These are phyloP conservation scores for Drepanosiphum platanoidis DNA, from an alignment of 2,888 invertebrate genomes.

Conservation along the genomic window DNA sequence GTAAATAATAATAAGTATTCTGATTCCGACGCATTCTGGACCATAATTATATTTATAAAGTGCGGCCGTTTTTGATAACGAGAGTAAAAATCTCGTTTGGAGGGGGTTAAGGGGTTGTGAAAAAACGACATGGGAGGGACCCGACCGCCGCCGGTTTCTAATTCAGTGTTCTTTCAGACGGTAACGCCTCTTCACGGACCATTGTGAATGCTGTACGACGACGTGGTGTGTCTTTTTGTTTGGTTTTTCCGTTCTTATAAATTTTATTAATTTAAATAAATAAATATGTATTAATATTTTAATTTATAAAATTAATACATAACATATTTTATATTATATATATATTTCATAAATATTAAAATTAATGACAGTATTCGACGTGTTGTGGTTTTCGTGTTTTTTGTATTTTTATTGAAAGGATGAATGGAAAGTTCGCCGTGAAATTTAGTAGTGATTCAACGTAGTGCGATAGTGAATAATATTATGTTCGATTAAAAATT, in stretches of 20 bases:
- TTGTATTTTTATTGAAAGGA: not conserved
- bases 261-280: constrained; percentile 14
- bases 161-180: constrained; percentile 61
- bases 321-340: not conserved
- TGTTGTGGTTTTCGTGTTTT: constrained; percentile 4
- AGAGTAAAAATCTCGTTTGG: constrained; percentile 45
- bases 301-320: constrained; percentile 14
- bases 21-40: not conserved
- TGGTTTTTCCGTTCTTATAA: constrained; percentile 20
- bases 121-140: constrained; percentile 61
- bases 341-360: constrained; percentile 17
- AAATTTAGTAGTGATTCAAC: constrained; percentile 15
- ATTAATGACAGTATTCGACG: constrained; percentile 7
- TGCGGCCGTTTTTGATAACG: constrained; percentile 47
- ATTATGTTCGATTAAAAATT: constrained; percentile 49
- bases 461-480: constrained; percentile 13
- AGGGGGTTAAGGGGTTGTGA: constrained; percentile 60
- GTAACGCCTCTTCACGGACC: constrained; percentile 57
- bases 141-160: constrained; percentile 47
- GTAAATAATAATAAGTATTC: not conserved
- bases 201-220: constrained; percentile 20
- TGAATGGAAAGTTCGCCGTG: constrained; percentile 15
- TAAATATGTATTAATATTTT: not conserved
- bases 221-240: constrained; percentile 33
- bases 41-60: constrained; percentile 34